Evolutionary conservation across 2,888 invertebrate species (phyloP).

Genomic region (Eupithecia vulgata): DNA sequence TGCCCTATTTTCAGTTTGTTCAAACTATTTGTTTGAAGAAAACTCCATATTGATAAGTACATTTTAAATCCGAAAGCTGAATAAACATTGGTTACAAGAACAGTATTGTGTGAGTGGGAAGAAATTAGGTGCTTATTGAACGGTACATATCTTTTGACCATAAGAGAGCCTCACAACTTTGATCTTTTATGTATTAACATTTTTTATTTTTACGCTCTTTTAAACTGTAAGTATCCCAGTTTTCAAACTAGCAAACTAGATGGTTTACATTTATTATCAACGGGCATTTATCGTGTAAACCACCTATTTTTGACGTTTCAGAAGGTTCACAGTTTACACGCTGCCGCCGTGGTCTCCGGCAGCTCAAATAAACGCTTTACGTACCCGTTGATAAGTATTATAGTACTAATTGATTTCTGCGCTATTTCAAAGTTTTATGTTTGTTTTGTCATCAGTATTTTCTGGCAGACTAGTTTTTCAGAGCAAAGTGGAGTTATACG

Average conservation of each 20-base stretch:
- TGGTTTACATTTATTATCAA: background rate
- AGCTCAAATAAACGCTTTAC: background rate
- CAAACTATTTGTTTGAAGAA: background rate
- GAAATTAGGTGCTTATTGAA: constrained; percentile 18
- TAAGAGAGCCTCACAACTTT: background rate
- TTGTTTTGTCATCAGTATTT: constrained; percentile 53
- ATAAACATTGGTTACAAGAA: background rate
- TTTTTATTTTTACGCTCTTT: background rate
- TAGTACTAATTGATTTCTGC: background rate
- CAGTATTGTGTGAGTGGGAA: constrained; percentile 5
- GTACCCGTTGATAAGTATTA: background rate
- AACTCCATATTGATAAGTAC: background rate
- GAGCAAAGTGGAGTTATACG: constrained; percentile 65
- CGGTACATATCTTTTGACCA: background rate
- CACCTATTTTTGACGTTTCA: background rate
- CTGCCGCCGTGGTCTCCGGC: background rate
- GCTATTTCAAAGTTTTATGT: background rate
- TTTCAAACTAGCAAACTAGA: too few relatives aligned
- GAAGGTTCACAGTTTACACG: background rate
- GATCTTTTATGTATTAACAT: background rate
- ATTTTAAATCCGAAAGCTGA: background rate
- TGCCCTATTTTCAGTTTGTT: background rate
- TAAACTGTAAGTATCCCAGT: too few relatives aligned
- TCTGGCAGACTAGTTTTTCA: constrained; percentile 61
- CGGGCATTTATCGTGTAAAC: background rate